Evolutionary conservation across 1,140 invertebrate species (phyloP).

Genomic region (Trichonephila clavata): DNA sequence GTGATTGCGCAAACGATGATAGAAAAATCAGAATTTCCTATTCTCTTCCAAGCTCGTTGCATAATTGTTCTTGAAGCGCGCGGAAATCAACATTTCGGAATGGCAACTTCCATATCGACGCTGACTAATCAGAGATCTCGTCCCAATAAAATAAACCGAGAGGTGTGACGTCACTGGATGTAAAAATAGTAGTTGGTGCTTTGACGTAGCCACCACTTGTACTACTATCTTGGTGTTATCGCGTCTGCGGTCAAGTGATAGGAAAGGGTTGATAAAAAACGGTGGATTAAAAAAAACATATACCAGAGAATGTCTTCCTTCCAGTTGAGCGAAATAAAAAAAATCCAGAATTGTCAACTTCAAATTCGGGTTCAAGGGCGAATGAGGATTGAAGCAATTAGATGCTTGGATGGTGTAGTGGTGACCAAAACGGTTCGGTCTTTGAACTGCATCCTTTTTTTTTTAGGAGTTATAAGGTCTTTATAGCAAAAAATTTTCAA

Average conservation of each 20-base stretch:
- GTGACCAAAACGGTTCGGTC: too few species aligned
- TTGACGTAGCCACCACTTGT: not conserved
- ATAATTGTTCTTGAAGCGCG: not conserved
- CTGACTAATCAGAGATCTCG: not conserved
- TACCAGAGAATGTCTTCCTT: too few species aligned
- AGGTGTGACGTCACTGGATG: not conserved
- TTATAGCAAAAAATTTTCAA: too few species aligned
- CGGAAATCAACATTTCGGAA: not conserved
- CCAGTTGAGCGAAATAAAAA: too few species aligned
- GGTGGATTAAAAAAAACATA: not conserved
- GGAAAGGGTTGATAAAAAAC: not conserved
- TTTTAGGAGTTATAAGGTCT: too few species aligned
- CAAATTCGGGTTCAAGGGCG: too few species aligned
- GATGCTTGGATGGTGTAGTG: too few species aligned
- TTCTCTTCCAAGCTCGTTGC: not conserved
- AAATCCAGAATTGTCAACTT: too few species aligned
- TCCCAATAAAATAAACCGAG: not conserved
- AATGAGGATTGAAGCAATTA: too few species aligned
- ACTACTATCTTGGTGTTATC: not conserved
- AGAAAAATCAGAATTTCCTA: not conserved
- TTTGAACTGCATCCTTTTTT: too few species aligned
- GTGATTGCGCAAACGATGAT: not conserved
- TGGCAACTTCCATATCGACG: not conserved
- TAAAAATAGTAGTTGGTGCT: not conserved
- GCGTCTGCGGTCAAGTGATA: slow-evolving; percentile 18